Percentiles rank a stretch among this genome's conserved stretches.
phyloP scores from a whole-genome alignment of 53 echinoderm and acorn worm genomes.

The Hippasteria phrygiana region DNA sequence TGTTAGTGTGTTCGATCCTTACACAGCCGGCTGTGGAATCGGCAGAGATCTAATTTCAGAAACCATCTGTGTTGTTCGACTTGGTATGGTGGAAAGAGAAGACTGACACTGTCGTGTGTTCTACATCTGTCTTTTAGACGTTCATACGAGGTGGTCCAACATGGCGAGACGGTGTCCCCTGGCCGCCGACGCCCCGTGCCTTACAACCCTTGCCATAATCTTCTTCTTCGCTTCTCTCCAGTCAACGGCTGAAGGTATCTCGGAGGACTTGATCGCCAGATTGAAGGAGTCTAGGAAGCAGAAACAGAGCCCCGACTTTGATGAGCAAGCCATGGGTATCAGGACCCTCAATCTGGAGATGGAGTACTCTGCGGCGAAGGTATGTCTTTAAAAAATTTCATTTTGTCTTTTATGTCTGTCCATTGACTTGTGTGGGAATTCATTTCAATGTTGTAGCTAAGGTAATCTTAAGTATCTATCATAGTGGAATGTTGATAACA shows the following conservation, averaged over 20 bases:
- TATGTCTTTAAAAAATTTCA: not conserved
- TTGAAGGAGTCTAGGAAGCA: not conserved
- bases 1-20: slow-evolving; percentile 1
- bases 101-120: not conserved
- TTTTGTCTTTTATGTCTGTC: no score
- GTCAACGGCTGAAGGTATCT: slow-evolving; percentile 7
- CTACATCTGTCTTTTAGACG: not conserved
- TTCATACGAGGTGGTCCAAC: not conserved
- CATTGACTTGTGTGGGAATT: no score
- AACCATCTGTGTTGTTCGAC: not conserved
- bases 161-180: slow-evolving; percentile 31
- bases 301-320: not conserved
- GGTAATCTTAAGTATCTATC: no score
- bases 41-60: slow-evolving; percentile 14
- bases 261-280: not conserved
- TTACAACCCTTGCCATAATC: slow-evolving; percentile 25
- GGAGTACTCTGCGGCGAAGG: not conserved
- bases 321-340: slow-evolving; percentile 45
- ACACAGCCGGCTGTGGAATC: not conserved
- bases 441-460: no score
- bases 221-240: slow-evolving; percentile 10
- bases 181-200: slow-evolving; percentile 25
- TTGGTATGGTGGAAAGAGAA: not conserved
- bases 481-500: no score
- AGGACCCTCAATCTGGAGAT: slow-evolving; percentile 24